Evolutionary conservation across 2,888 invertebrate species (phyloP).

Genomic region (Drosophila monieri): DNA sequence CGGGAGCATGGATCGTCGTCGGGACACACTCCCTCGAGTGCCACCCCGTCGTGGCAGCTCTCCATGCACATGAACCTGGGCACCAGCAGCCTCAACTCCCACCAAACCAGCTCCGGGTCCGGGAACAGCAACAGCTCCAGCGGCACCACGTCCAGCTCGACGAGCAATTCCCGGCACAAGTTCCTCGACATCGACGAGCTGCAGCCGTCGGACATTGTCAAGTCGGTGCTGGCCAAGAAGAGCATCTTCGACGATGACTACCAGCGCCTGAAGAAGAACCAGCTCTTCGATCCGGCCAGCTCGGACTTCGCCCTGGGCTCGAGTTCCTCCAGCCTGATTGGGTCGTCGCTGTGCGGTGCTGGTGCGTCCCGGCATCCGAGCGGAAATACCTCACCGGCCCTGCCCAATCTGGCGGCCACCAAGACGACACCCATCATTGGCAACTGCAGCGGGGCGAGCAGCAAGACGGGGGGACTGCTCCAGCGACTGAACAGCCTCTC

Average conservation of each 20-base stretch:
- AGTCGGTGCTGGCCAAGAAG: slow-evolving; percentile 94
- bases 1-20: slow-evolving; percentile 36
- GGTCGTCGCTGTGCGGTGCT: slow-evolving; percentile 14
- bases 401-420: slow-evolving; percentile 82
- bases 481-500: slow-evolving; percentile 82
- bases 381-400: slow-evolving; percentile 80
- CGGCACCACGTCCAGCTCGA: slow-evolving; percentile 85
- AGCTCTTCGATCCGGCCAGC: slow-evolving; percentile 89
- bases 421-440: slow-evolving; percentile 70
- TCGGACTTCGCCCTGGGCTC: slow-evolving; percentile 56
- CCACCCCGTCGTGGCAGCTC: slow-evolving; percentile 83
- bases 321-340: slow-evolving; percentile 16
- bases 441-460: slow-evolving; percentile 47
- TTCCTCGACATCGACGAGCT: slow-evolving; percentile 92
- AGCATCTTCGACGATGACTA: slow-evolving; percentile 98
- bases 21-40: slow-evolving; percentile 46
- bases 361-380: slow-evolving; percentile 51
- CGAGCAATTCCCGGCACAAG: slow-evolving; percentile 87
- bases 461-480: slow-evolving; percentile 67
- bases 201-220: slow-evolving; percentile 97
- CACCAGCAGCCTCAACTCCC: slow-evolving; percentile 46
- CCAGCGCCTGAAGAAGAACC: slow-evolving; percentile 94
- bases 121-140: slow-evolving; percentile 78
- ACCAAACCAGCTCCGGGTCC: slow-evolving; percentile 52
- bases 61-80: slow-evolving; percentile 60